A percentile compares a stretch with the other conserved stretches of the same genome.
phyloP scores from a whole-genome alignment of 1,140 invertebrate genomes.

The Atopsyche davidsoni region DNA sequence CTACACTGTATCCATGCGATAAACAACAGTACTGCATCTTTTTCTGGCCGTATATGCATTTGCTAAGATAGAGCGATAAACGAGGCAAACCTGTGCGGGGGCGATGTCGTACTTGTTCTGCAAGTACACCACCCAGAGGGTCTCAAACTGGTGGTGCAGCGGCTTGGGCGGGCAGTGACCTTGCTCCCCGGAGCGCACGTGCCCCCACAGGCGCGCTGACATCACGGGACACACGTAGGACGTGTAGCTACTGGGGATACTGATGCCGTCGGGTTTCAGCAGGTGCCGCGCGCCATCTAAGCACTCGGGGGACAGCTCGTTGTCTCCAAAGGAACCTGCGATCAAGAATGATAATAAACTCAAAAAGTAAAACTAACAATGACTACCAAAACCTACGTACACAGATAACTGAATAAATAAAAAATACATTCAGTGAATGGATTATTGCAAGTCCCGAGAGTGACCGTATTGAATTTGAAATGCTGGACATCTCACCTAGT shows the following conservation, averaged over 20 bases:
- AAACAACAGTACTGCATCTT: not conserved
- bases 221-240: conserved; percentile 84
- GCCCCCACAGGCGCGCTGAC: conserved; percentile 47
- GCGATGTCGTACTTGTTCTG: conserved; percentile 86
- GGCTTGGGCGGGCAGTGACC: conserved; percentile 29
- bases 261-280: conserved; percentile 84
- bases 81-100: conserved; percentile 62
- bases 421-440: too few species aligned
- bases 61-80: too few species aligned
- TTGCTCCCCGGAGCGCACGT: conserved; percentile 36
- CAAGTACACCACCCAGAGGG: conserved; percentile 87
- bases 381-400: too few species aligned
- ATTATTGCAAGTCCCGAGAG: too few species aligned
- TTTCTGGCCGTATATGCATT: not conserved
- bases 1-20: not conserved
- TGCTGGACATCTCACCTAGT: conserved; percentile 61
- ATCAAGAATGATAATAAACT: too few species aligned
- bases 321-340: conserved; percentile 93
- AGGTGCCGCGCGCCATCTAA: conserved; percentile 90
- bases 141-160: conserved; percentile 67
- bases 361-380: too few species aligned
- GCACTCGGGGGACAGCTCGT: conserved; percentile 98
- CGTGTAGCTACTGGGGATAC: conserved; percentile 86
- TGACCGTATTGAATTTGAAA: too few species aligned
- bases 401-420: too few species aligned